These are phyloP conservation scores for Hippoglossus hippoglossus DNA, from an alignment of 2,797 vertebrate genomes.

Conservation along the genomic window DNA sequence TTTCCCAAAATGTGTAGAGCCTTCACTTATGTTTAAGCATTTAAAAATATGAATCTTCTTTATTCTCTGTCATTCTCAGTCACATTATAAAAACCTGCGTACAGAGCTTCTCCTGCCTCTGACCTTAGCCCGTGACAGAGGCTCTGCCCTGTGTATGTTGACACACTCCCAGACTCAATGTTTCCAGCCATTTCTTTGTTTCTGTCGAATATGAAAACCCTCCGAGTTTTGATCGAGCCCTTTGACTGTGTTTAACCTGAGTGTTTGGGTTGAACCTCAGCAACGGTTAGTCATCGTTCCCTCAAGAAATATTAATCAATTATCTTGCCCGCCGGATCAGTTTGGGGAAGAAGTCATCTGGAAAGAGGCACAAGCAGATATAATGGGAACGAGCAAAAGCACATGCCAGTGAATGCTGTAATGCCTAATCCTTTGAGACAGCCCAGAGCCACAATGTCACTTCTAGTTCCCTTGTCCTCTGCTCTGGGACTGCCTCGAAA, in stretches of 20 bases:
- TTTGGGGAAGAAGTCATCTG: constrained; percentile 88
- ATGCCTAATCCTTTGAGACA: constrained; percentile 87
- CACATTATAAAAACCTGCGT: constrained; percentile 5
- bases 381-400: constrained; percentile 84
- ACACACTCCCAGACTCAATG: constrained; percentile 48
- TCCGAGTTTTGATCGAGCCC: constrained; percentile 60
- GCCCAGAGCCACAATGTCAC: constrained; percentile 86
- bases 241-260: constrained; percentile 72
- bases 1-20: neutral
- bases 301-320: constrained; percentile 91
- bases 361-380: constrained; percentile 87
- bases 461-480: constrained; percentile 84
- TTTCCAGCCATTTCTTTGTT: constrained; percentile 46
- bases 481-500: constrained; percentile 72
- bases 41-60: constrained; percentile 7
- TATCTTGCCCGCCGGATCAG: constrained; percentile 85
- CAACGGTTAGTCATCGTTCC: constrained; percentile 86
- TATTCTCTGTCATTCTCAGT: neutral
- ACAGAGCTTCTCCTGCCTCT: constrained; percentile 20
- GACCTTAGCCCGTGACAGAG: constrained; percentile 53
- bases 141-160: constrained; percentile 27
- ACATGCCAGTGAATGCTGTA: constrained; percentile 86
- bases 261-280: constrained; percentile 82
- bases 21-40: neutral
- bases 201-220: constrained; percentile 58